phyloP scores from a whole-genome alignment of 2,888 invertebrate species.

The Andrena bucephala region DNA sequence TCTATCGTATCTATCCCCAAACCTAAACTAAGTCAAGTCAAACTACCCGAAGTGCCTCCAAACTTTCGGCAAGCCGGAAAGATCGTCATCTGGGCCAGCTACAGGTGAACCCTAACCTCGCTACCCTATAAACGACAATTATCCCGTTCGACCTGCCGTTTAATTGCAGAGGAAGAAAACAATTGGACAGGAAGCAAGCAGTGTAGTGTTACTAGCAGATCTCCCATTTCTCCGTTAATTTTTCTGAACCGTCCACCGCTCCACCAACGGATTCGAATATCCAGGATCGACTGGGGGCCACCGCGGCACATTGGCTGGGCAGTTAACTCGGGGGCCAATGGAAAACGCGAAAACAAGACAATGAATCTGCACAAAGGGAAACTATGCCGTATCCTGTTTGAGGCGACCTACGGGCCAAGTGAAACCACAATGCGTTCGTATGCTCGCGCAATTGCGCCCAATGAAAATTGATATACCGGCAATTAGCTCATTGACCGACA shows the following conservation, averaged over 20 bases:
- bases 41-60: no score
- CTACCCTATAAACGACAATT: neutral
- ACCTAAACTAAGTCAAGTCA: no score
- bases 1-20: no score
- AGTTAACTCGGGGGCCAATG: constrained; percentile 46
- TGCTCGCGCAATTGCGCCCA: constrained; percentile 80
- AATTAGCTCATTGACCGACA: constrained; percentile 81
- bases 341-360: constrained; percentile 47
- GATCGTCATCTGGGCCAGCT: neutral
- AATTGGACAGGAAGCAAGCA: constrained; percentile 7
- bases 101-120: neutral
- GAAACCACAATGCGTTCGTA: constrained; percentile 77
- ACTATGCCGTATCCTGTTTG: constrained; percentile 78
- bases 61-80: neutral
- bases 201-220: neutral
- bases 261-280: constrained; percentile 23
- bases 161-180: neutral
- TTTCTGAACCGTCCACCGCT: neutral
- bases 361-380: constrained; percentile 66
- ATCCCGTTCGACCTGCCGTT: neutral
- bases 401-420: constrained; percentile 73
- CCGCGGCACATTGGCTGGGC: constrained; percentile 23
- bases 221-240: constrained; percentile 1
- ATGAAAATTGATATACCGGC: constrained; percentile 82
- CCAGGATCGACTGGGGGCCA: constrained; percentile 2